Evolutionary conservation across 2,888 invertebrate genomes (phyloP), one percentile per base, ranked within the genome.

Genomic region (Gryllus longicercus): DNA sequence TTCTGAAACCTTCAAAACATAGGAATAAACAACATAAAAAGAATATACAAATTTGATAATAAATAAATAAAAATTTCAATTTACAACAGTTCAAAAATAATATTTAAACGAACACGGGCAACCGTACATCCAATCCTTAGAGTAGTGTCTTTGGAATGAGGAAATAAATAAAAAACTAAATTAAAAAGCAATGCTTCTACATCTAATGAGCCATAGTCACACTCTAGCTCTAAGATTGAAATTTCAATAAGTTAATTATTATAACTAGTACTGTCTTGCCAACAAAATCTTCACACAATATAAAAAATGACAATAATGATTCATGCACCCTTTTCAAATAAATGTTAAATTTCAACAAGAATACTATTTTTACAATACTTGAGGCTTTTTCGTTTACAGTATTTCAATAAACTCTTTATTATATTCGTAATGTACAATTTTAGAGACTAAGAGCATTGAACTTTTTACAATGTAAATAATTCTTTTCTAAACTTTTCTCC

Each of bases 161-260:
- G 63, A 63, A 63, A 63, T 63, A 63, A 63, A 63, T 63, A 63
- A 63, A 63, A 63, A 63, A 18, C 63, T 63, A 63, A 63, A 63
- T 63, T 63, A 63, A 63, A 63, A 63, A 63, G 63, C 63, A 63
- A 63, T 63, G 63, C 63, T 18, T 63, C 63, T 63, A 63, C n/a
- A n/a, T 63, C 63, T 63, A 63, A 18, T 63, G 63, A 63, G 63
- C 63, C n/a, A n/a, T 63, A 63, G 63, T 63, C 63, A 63, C 63
- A 63, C 63, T 63, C 63, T 63, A 63, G 63, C 63, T 63, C 63
- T 63, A 63, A 63, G 63, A 63, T 63, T 63, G 63, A 63, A 63
- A 63, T 18, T 63, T 63, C n/a, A 63, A 63, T 63, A 63, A 63
- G 63, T 63, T 63, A 63, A 63, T 63, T 18, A 63, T 63, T 63